Base-by-base conservation (phyloP, 2,888 invertebrate species). In the Trachelus stipa region DNA sequence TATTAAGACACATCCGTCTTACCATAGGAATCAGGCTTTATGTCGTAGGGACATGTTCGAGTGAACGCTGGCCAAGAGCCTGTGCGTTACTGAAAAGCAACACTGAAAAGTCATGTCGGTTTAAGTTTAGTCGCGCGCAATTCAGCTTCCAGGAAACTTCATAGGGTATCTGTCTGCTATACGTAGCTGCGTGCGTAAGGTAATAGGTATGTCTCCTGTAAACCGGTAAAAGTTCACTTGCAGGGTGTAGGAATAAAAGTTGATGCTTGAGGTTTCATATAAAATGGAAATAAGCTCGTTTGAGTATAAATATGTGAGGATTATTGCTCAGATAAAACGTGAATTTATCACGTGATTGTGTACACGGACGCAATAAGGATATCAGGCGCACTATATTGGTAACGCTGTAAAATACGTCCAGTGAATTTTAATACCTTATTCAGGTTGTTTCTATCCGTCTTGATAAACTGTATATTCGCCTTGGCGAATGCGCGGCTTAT, bases 61-160 rank as follows among this genome's bases (percentile, higher is more conserved):
- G 76, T 80, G 80, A 80, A 68, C 56, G 40, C 73, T 69, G 69
- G 78, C 80, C 80, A 80, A 80, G 78, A 80, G 78, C 76, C 69
- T 78, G 2, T 23, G 40, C 40, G 6, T 56, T 56, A 56, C 40
- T 56, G 40, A 56, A 56, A 56, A 56, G 40, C 40, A 56, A 56
- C 40, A 56, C 40, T 56, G 40, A 56, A 56, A 56, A 56, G 40
- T 56, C 40, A 23, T 56, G 40, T 56, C 23, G 40, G 40, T 23
- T 40, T 56, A 56, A 56, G 40, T 56, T 56, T 56, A 56, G 40
- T 56, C 40, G 23, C 40, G 15, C 40, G 40, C 40, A 56, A 23
- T 56, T 56, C 40, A 56, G 40, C 40, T 56, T 56, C 40, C 40
- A 56, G 40, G 40, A 56, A 56, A 56, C 23, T 23, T 56, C 40